Conservation (phyloP, 2,113 vertebrate genomes). For the Aix galericulata region DNA sequence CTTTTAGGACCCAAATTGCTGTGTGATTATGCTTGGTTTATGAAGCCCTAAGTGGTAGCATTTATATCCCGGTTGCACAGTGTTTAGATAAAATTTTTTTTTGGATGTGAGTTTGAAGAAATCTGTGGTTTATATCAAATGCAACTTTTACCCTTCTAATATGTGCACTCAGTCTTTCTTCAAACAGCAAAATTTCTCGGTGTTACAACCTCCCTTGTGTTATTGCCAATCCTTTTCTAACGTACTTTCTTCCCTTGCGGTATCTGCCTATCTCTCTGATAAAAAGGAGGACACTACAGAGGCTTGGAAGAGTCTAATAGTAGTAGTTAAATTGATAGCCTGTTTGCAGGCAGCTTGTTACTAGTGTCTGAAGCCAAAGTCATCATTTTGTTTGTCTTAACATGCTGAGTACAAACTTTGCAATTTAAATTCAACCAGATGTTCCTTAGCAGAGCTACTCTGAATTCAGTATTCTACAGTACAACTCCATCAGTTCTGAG, state of each 20-base stretch:
- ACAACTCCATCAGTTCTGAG: neutral
- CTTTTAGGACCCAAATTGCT: neutral
- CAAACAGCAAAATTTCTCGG: neutral
- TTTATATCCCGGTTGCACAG: neutral
- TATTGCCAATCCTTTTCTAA: neutral
- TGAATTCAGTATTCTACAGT: neutral
- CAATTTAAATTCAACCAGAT: slow-evolving; percentile 37
- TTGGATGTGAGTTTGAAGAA: neutral
- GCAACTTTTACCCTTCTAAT: neutral
- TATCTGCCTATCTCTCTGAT: neutral
- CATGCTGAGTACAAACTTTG: slow-evolving; percentile 6
- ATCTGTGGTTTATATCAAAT: neutral
- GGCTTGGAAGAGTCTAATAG: neutral
- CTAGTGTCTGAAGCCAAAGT: slow-evolving; percentile 6
- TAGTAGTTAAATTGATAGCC: neutral
- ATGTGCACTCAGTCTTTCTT: neutral
- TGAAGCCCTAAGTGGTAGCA: neutral
- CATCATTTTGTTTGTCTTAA: slow-evolving; percentile 18
- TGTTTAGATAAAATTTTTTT: neutral
- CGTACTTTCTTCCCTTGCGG: neutral
- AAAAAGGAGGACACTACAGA: neutral
- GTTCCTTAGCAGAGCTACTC: neutral
- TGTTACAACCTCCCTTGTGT: neutral
- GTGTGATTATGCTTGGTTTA: neutral
- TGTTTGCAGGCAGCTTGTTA: neutral